Evolutionary conservation across 1,140 invertebrate genomes (phyloP).

Genomic region (Drosophila erecta): DNA sequence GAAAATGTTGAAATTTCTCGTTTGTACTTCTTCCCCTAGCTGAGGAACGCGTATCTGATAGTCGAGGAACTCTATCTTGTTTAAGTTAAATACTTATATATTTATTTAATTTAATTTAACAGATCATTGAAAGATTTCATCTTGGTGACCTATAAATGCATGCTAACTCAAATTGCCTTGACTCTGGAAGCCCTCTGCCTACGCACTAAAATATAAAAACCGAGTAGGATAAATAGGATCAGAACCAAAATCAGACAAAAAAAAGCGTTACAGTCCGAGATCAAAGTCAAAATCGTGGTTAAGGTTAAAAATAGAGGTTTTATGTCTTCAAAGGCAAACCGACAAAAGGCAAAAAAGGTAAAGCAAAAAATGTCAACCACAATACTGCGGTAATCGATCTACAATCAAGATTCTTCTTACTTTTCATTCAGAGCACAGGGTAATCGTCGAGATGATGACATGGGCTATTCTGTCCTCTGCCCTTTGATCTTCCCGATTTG

Average conservation of each 20-base stretch:
- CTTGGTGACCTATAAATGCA: no score
- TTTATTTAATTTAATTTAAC: no score
- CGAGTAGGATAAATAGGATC: background rate
- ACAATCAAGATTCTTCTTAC: conserved; percentile 8
- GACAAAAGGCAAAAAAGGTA: conserved; percentile 13
- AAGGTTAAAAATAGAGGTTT: conserved; percentile 14
- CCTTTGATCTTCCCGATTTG: conserved; percentile 50
- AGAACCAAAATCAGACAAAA: conserved; percentile 24
- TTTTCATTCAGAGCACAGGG: conserved; percentile 58
- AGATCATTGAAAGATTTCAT: no score
- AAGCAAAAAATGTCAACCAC: conserved; percentile 73
- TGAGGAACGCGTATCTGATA: no score
- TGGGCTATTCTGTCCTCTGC: conserved; percentile 32
- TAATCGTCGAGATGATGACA: conserved; percentile 45
- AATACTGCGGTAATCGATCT: conserved; percentile 57
- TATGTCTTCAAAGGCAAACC: conserved; percentile 74
- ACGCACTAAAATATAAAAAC: no score
- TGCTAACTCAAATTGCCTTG: background rate
- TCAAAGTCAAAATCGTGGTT: conserved; percentile 29
- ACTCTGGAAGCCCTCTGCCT: conserved; percentile 2
- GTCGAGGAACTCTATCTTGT: no score
- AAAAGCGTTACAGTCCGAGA: conserved; percentile 15
- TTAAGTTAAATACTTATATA: no score
- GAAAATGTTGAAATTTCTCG: no score
- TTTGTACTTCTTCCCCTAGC: no score